Conservation (phyloP, 2,113 vertebrate species). For the Cairina moschata region DNA sequence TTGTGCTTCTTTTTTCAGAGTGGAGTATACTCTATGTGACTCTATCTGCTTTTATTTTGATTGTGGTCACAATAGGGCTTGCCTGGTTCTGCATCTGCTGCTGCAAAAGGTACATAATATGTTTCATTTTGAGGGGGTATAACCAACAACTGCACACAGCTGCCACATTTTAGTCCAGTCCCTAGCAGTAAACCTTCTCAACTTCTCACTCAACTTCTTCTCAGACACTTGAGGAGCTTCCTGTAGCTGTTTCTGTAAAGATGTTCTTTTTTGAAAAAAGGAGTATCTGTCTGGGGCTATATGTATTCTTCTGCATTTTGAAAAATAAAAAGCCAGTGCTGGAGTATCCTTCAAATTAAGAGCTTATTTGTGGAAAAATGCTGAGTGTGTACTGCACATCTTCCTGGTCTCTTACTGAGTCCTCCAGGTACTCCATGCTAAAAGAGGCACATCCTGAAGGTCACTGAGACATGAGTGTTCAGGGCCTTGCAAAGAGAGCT, state of each 20-base stretch:
- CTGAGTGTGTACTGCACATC: background rate
- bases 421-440: background rate
- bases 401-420: background rate
- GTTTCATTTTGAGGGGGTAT: background rate
- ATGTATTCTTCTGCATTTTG: background rate
- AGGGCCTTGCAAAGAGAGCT: background rate
- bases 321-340: background rate
- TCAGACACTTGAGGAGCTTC: background rate
- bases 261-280: background rate
- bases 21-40: constrained; percentile 90
- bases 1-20: constrained; percentile 75
- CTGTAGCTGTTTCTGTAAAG: background rate
- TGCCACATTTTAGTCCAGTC: background rate
- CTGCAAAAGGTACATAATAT: constrained; percentile 84
- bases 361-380: background rate
- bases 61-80: constrained; percentile 75
- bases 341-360: background rate
- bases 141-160: background rate
- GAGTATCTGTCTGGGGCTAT: background rate
- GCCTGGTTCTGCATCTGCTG: constrained; percentile 87
- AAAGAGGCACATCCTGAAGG: background rate
- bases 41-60: constrained; percentile 75
- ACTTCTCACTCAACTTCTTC: background rate
- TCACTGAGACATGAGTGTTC: background rate
- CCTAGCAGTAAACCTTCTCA: background rate